phyloP scores from a whole-genome alignment of 2,888 invertebrate species.

The Lampropteryx suffumata region DNA sequence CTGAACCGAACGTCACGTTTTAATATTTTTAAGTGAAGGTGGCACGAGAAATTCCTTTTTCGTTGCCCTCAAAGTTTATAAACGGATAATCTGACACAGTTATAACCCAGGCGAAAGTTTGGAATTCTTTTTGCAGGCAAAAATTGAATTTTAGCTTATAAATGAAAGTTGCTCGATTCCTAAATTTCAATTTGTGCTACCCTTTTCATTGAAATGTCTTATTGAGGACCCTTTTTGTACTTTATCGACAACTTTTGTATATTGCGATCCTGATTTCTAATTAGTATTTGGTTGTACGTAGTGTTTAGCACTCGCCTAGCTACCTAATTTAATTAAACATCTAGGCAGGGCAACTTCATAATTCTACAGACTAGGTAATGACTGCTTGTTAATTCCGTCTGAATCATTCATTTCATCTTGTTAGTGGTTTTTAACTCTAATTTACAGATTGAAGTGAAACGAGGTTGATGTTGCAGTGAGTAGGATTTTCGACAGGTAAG shows the following conservation, averaged over 20 bases:
- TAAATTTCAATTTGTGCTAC: constrained; percentile 9
- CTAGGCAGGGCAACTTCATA: no score
- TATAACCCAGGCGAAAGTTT: constrained; percentile 9
- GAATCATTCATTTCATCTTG: constrained; percentile 29
- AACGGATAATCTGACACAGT: constrained; percentile 18
- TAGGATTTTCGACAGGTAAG: constrained; percentile 26
- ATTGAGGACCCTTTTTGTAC: not conserved
- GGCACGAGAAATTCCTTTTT: constrained; percentile 16
- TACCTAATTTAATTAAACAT: no score
- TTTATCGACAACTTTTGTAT: not conserved
- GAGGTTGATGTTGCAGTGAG: constrained; percentile 15
- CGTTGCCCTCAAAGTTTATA: constrained; percentile 14
- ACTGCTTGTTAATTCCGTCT: constrained; percentile 29
- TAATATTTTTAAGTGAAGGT: constrained; percentile 26
- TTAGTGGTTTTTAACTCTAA: constrained; percentile 25
- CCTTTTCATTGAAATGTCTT: constrained; percentile 1
- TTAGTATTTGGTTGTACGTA: no score
- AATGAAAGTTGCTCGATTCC: constrained; percentile 2
- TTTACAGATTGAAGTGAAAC: constrained; percentile 23
- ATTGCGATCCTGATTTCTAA: no score
- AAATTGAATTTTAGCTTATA: constrained; percentile 6
- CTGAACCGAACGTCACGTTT: constrained; percentile 25
- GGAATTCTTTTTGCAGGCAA: constrained; percentile 3
- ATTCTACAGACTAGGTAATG: no score
- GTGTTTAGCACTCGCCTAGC: no score